These are phyloP conservation scores for Oscheius myriophilus DNA, from an alignment of 2,888 invertebrate species.

Conservation along the genomic window DNA sequence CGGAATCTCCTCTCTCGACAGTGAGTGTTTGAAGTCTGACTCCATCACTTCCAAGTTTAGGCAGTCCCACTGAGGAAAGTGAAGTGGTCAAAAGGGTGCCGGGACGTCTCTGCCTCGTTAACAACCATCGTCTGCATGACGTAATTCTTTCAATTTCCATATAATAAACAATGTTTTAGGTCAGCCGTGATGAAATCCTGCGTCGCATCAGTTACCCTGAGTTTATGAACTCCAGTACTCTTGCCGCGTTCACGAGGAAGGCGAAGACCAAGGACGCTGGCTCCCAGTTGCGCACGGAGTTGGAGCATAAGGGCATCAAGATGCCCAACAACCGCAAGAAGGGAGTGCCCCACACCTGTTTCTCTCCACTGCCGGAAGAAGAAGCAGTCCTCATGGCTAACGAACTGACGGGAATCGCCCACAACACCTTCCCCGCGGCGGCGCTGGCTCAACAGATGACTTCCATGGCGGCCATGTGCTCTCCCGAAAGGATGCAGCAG, in stretches of 20 bases:
- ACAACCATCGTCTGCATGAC: constrained; percentile 5
- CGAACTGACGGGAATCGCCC: neutral
- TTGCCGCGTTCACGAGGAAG: constrained; percentile 15
- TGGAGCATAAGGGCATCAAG: constrained; percentile 9
- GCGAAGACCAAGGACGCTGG: constrained; percentile 27
- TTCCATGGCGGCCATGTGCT: no score
- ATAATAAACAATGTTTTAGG: constrained; percentile 3
- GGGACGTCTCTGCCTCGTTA: constrained; percentile 20
- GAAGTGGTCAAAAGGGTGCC: neutral
- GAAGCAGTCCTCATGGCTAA: constrained; percentile 1
- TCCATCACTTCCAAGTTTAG: no score
- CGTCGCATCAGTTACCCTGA: constrained; percentile 14
- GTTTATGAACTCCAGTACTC: constrained; percentile 21
- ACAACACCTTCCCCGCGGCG: neutral
- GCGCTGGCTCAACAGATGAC: neutral
- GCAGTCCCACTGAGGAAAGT: no score
- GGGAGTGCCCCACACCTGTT: constrained; percentile 1
- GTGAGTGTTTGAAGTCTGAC: no score
- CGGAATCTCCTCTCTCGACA: no score
- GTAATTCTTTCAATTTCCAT: neutral
- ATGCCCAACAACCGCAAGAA: neutral
- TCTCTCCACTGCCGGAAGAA: constrained; percentile 21
- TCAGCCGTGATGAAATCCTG: constrained; percentile 6
- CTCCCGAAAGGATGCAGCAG: no score
- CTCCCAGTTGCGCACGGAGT: constrained; percentile 6